phyloP scores from a whole-genome alignment of 2,113 vertebrate species.

The Melospiza melodia region DNA sequence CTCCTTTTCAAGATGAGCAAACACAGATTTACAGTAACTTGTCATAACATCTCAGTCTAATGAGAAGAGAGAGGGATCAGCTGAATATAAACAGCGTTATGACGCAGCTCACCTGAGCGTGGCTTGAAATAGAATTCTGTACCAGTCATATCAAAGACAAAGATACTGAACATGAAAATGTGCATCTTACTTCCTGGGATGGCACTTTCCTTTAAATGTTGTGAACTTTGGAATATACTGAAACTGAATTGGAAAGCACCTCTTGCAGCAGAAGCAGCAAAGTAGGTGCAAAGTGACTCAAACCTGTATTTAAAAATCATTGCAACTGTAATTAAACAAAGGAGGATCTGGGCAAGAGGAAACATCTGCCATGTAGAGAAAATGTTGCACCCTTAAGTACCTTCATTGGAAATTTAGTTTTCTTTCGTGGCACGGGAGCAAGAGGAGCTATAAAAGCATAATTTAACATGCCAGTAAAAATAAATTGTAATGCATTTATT shows the following conservation, averaged over 20 bases:
- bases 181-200: background rate
- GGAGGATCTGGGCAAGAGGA: background rate
- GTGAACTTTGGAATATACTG: background rate
- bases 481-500: constrained; percentile 48
- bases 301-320: background rate
- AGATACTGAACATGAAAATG: background rate
- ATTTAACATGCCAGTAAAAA: constrained; percentile 49
- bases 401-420: constrained; percentile 19
- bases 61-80: background rate
- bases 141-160: background rate
- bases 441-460: constrained; percentile 25
- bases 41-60: constrained; percentile 6
- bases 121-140: background rate
- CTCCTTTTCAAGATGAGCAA: constrained; percentile 33
- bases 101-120: background rate
- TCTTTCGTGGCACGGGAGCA: background rate
- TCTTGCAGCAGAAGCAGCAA: background rate
- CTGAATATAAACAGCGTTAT: background rate
- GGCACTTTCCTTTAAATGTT: background rate
- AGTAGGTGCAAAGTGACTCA: background rate
- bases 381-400: constrained; percentile 22
- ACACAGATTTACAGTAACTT: background rate
- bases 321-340: constrained; percentile 29
- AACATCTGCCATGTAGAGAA: background rate
- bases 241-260: background rate